A percentile compares a stretch with the other conserved stretches of the same genome.
Conservation (phyloP, 2,888 invertebrate species). For the Drosophila differens region DNA sequence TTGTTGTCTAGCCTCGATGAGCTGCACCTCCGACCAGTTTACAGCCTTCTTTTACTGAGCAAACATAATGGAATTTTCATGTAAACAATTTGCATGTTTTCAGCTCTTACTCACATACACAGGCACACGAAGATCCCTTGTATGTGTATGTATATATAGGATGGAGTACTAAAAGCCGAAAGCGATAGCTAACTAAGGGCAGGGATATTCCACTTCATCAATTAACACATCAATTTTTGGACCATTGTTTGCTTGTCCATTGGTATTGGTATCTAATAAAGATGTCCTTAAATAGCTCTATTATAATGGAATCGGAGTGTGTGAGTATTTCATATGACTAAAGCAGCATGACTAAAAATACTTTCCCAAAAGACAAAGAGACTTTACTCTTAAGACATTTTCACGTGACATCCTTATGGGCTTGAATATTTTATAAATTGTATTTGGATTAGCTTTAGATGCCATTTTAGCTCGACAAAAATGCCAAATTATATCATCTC, state of each 20-base stretch:
- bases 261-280: constrained; percentile 51
- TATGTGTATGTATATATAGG: background rate
- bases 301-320: constrained; percentile 12
- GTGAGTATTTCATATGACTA: constrained; percentile 1
- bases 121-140: background rate
- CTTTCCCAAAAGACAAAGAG: background rate
- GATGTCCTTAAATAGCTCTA: constrained; percentile 19
- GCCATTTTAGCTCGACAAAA: background rate
- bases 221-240: constrained; percentile 66
- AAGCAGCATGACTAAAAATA: background rate
- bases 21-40: constrained; percentile 50
- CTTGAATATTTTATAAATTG: background rate
- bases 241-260: constrained; percentile 34
- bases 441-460: background rate
- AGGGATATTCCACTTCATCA: constrained; percentile 55
- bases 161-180: background rate
- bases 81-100: constrained; percentile 78
- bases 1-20: constrained; percentile 69
- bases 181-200: constrained; percentile 1
- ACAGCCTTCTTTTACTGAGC: constrained; percentile 52
- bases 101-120: constrained; percentile 31
- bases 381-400: background rate
- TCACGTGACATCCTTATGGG: background rate
- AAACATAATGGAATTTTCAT: constrained; percentile 78
- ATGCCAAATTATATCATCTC: background rate